Evolutionary conservation across 2,888 invertebrate species (phyloP).

Genomic region (Euzophera pinguis): DNA sequence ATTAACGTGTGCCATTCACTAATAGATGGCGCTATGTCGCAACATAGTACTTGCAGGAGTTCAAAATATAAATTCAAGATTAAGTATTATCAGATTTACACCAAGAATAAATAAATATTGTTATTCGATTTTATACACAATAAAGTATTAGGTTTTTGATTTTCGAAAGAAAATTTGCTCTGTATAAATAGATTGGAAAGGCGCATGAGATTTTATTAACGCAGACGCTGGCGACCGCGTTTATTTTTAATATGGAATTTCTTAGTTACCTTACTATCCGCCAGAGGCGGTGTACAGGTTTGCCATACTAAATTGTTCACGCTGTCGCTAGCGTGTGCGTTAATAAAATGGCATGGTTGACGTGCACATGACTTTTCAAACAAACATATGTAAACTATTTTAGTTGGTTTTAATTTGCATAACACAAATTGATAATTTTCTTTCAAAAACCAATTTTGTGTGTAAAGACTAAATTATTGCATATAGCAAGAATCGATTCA

Average conservation of each 20-base stretch:
- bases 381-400: too few relatives aligned
- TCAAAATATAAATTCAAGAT: slow-evolving; percentile 1
- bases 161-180: slow-evolving; percentile 9
- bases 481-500: slow-evolving; percentile 35
- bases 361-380: too few relatives aligned
- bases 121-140: slow-evolving; percentile 24
- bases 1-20: neutral
- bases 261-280: too few relatives aligned
- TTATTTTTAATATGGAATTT: too few relatives aligned
- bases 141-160: slow-evolving; percentile 32
- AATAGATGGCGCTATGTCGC: neutral
- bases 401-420: too few relatives aligned
- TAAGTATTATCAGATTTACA: neutral
- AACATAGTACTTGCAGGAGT: neutral
- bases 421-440: slow-evolving; percentile 14
- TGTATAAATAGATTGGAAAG: too few relatives aligned
- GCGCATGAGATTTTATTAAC: too few relatives aligned
- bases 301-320: too few relatives aligned
- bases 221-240: too few relatives aligned
- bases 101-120: slow-evolving; percentile 59
- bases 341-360: too few relatives aligned
- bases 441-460: slow-evolving; percentile 18
- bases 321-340: too few relatives aligned
- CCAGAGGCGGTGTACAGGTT: too few relatives aligned
- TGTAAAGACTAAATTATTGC: slow-evolving; percentile 34